Evolutionary conservation across 2,113 vertebrate species (phyloP), one percentile per base, ranked within the genome.

Genomic region (Egretta garzetta): DNA sequence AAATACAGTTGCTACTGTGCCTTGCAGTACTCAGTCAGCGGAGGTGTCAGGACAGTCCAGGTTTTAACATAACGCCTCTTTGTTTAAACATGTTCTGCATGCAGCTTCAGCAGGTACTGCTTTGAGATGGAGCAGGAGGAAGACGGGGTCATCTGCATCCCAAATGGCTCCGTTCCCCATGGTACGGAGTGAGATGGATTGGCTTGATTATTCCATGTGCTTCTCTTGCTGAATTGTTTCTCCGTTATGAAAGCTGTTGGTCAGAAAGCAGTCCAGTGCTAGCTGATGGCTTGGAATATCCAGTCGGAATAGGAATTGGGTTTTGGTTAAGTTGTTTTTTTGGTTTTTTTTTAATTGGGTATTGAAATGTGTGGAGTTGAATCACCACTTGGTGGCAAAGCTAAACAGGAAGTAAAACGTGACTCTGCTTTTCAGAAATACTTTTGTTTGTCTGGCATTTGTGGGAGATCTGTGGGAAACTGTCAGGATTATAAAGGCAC

Each of bases 371-470:
- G 60, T 68, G 55, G 67, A 92, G 59, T 2, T 7, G 62, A 91
- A 39, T 56, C 80, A 17, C 91, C 95, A 76, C 92, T 92, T 96
- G 94, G 93, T 95, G 96, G 95, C 95, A 97, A 92, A 91, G 37
- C 86, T 89, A 73, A 94, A 87, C 62, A 84, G 88, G 72, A 95
- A 86, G 77, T 75, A 79, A 82, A 76, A 79, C 35, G 27, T 63
- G 18, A 43, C 12, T 81, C n/a, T 27, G n/a, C 63, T 80, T 55
- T 84, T 84, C 68, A 79, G 60, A 79, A 82, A 62, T 26, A 10
- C 45, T 66, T 62, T 43, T 1, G 53, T 79, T 82, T 77, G 8
- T 28, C 22, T 86, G 59, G 70, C 20, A 63, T 53, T 80, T 91
- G 24, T 67, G 70, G 37, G 22, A 63, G 58, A 67, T 43, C 23